Conservation (phyloP, 2,113 vertebrate genomes). For the Oncorhynchus clarkii region DNA sequence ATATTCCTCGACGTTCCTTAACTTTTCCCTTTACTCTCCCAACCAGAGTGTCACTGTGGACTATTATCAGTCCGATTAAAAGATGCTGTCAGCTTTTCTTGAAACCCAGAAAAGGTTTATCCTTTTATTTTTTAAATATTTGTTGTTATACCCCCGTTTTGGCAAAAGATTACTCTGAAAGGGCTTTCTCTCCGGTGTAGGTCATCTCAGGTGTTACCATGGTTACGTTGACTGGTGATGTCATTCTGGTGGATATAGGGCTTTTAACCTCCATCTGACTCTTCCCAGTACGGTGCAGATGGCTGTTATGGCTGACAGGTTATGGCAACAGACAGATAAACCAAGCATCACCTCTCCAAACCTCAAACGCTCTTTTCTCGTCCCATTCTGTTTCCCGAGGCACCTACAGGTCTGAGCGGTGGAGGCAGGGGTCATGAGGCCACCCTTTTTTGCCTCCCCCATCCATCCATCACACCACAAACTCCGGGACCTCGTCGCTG, state of each 20-base stretch:
- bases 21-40: conserved; percentile 42
- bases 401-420: conserved; percentile 15
- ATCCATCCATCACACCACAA: conserved; percentile 83
- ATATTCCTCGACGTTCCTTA: conserved; percentile 37
- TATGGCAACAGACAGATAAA: conserved; percentile 11
- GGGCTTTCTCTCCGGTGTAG: background rate
- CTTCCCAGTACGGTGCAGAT: too few relatives aligned
- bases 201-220: background rate
- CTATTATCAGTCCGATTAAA: conserved; percentile 20
- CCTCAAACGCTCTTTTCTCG: background rate
- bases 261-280: background rate
- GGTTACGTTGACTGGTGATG: background rate
- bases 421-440: background rate
- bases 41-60: background rate
- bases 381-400: conserved; percentile 34
- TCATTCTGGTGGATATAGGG: background rate
- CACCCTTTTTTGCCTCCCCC: background rate
- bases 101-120: conserved; percentile 20
- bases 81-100: background rate
- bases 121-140: background rate
- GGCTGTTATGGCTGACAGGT: too few relatives aligned
- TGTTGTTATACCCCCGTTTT: conserved; percentile 9
- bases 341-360: conserved; percentile 3
- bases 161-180: conserved; percentile 12
- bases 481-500: conserved; percentile 91